A percentile compares a stretch with the other conserved stretches of the same genome.
Evolutionary conservation across 2,888 invertebrate genomes (phyloP).

Genomic region (Nomada ruficornis): DNA sequence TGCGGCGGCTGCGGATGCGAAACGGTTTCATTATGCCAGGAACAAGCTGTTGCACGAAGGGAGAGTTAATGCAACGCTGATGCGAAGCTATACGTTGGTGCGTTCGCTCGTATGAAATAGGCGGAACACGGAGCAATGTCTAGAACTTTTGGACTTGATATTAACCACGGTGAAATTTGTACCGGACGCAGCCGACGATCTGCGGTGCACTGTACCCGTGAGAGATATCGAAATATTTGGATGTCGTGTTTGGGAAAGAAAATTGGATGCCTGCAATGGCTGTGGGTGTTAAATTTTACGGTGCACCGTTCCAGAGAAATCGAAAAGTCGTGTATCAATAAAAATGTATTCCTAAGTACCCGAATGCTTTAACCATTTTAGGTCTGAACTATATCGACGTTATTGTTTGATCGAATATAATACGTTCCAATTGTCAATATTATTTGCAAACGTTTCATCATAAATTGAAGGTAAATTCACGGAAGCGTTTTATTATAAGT

Average conservation of each 20-base stretch:
- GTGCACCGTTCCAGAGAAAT: too few species aligned
- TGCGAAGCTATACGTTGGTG: background rate
- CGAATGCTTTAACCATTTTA: too few species aligned
- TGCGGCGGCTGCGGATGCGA: conserved; percentile 14
- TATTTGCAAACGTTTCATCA: too few species aligned
- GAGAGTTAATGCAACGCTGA: background rate
- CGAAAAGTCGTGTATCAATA: too few species aligned
- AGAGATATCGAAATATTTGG: background rate
- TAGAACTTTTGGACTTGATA: background rate
- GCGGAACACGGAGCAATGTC: background rate
- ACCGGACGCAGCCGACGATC: background rate
- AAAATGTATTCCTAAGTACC: too few species aligned
- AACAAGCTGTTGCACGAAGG: conserved; percentile 13
- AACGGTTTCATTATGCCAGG: conserved; percentile 30
- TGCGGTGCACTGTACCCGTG: background rate
- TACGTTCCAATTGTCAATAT: too few species aligned
- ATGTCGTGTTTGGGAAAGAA: too few species aligned
- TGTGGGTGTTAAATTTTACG: too few species aligned
- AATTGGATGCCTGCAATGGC: too few species aligned
- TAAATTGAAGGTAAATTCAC: background rate
- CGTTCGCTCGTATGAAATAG: background rate
- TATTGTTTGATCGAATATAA: too few species aligned
- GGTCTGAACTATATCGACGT: too few species aligned
- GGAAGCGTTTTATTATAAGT: background rate
- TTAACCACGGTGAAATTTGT: background rate